phyloP scores from a whole-genome alignment of 2,797 vertebrate genomes.

The Lemur catta region DNA sequence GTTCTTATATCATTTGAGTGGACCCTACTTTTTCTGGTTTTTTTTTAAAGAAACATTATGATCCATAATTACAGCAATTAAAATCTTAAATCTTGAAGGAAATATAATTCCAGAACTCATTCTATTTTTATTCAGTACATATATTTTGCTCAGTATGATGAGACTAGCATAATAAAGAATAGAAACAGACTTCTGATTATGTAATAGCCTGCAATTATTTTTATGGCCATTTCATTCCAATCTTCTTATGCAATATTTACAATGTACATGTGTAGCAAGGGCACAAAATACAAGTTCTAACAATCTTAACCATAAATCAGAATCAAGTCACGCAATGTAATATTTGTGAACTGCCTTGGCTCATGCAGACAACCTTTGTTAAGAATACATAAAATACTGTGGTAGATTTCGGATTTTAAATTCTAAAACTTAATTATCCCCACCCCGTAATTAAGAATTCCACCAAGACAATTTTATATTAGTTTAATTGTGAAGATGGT shows the following conservation, averaged over 20 bases:
- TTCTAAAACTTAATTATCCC: constrained; percentile 57
- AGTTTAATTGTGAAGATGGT: constrained; percentile 53
- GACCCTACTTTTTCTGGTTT: neutral
- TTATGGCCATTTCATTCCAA: constrained; percentile 94
- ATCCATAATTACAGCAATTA: constrained; percentile 41
- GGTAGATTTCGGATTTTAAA: constrained; percentile 41
- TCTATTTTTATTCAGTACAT: constrained; percentile 68
- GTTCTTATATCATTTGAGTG: constrained; percentile 24
- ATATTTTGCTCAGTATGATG: constrained; percentile 62
- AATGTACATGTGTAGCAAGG: constrained; percentile 87
- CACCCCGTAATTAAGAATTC: constrained; percentile 44
- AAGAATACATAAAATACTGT: constrained; percentile 42
- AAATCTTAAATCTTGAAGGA: constrained; percentile 41
- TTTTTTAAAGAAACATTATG: constrained; percentile 4
- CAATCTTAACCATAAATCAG: constrained; percentile 80
- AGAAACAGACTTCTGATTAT: constrained; percentile 79
- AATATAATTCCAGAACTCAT: constrained; percentile 39
- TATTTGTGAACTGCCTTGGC: constrained; percentile 71
- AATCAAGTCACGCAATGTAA: constrained; percentile 89
- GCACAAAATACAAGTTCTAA: constrained; percentile 83
- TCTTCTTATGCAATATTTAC: constrained; percentile 93
- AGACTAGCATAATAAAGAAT: constrained; percentile 68
- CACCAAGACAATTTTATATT: constrained; percentile 44
- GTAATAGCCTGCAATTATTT: constrained; percentile 95
- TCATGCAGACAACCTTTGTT: constrained; percentile 66